Base-by-base conservation (phyloP, 2,888 invertebrate genomes). In the Heliconius sara region DNA sequence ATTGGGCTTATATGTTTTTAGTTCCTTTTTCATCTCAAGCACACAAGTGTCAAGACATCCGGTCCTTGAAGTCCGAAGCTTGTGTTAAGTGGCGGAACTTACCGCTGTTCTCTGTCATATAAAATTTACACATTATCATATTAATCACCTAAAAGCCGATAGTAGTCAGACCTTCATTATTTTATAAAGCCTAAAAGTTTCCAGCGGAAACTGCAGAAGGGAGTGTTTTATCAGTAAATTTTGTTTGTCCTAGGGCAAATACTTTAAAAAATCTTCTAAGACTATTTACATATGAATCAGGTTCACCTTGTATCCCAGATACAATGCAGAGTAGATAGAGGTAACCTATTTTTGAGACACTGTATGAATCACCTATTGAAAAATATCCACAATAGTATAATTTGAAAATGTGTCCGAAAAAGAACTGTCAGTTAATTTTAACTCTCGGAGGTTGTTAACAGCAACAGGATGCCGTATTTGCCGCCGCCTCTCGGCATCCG, bases 401-500 rank as follows among this genome's bases (percentile, higher is more conserved):
- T n/a, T 66, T 7, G 30, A 60, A 52, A 77, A 68, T 66, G 12
- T 25, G 52, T 22, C 65, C 65, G 43, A 78, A 78, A 60, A 57
- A 81, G 68, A 76, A 76, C 68, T 79, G 81, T 76, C 80, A 79
- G 77, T 80, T 83, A 82, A 82, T 81, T 83, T 81, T 72, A 80
- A 81, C 78, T 76, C 68, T 78, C 83, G 79, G 82, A 80, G 78
- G 81, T 84, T 82, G 83, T 83, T 82, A 84, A 83, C 84, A 80
- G 78, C 80, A 82, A 84, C 83, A 81, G 87, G 87, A 88, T 85
- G 85, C 82, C 83, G 84, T 86, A 86, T 88, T 88, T 88, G 86
- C 87, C 86, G 85, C 84, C 84, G 80, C 82, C 81, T 82, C 83
- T 74, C 81, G 74, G 79, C 85, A 83, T 86, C 87, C 87, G 86